Base-by-base conservation (phyloP, 2,113 vertebrate genomes). In the Nothocercus nigrocapillus region DNA sequence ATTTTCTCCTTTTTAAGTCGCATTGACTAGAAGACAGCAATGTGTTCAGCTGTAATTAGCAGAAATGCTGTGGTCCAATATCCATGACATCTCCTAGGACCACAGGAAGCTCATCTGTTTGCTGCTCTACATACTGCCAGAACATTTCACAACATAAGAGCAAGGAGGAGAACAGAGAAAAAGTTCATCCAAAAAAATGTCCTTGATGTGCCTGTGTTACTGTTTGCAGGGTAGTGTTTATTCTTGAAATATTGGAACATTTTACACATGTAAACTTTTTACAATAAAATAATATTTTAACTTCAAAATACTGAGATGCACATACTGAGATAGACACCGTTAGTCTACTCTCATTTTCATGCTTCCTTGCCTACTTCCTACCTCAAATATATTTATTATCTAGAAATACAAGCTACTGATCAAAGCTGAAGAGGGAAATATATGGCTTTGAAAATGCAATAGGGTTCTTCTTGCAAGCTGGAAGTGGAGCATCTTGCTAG, bases 171-270 rank as follows among this genome's bases (percentile, higher is more conserved):
- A 54, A 88, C 68, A 82, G 68, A 13, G 7, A 14, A 74, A 63
- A 94, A 51, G 72, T 88, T 88, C 91, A 91, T 93, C 89, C 91
- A 91, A 94, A 75, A 94, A 83, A 73, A 70, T 11, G 59, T 72
- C 82, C 66, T 78, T 90, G 73, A 63, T 3, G 25, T 47, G 51
- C 18, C 54, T 86, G 88, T 90, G 82, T 83, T 86, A 44, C 22
- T 75, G 10, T 80, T 90, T 62, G 17, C 59, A 94, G n/a, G 54
- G 27, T 32, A 38, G 12, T 68, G 25, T 32, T 89, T 89, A 69
- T 89, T 73, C 28, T 9, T 34, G 14, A 34, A 34, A 42, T 74
- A 56, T 15, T 75, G 42, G 38, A 90, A 47, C 11, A 4, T 63
- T 68, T 34, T 73, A 80, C 32, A 44, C 5, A 56, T 84, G 78